A percentile compares a stretch with the other conserved stretches of the same genome.
Evolutionary conservation across 2,888 invertebrate species (phyloP).

Genomic region (Cosmorhoe ocellata): DNA sequence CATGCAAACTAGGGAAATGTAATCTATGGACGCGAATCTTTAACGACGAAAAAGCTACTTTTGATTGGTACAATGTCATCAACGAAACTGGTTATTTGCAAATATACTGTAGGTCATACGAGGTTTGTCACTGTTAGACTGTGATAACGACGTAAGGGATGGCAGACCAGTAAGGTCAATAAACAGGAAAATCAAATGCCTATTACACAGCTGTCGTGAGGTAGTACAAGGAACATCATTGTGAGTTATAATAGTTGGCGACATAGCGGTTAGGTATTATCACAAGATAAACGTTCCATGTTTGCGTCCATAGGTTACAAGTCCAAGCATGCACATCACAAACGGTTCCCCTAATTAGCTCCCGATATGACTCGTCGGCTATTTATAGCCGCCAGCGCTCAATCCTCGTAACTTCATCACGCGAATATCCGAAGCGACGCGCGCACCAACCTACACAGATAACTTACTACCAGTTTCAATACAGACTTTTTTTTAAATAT

Average conservation of each 20-base stretch:
- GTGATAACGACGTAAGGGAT: too few species aligned
- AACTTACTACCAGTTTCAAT: slow-evolving; percentile 60
- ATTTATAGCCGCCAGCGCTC: slow-evolving; percentile 51
- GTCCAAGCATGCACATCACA: slow-evolving; percentile 35
- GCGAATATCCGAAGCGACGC: slow-evolving; percentile 35
- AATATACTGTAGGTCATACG: too few species aligned
- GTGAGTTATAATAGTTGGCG: too few species aligned
- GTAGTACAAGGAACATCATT: too few species aligned
- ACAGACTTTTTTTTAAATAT: slow-evolving; percentile 56
- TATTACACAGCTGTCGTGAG: too few species aligned
- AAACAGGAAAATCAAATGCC: too few species aligned
- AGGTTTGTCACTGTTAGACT: too few species aligned
- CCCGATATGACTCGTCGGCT: slow-evolving; percentile 50
- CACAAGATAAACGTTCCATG: too few species aligned
- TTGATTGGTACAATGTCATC: neutral
- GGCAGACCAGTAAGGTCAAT: too few species aligned
- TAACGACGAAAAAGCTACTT: neutral
- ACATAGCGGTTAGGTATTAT: too few species aligned
- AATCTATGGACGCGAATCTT: slow-evolving; percentile 4
- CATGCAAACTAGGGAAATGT: slow-evolving; percentile 10
- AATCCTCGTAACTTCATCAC: slow-evolving; percentile 37
- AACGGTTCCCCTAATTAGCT: slow-evolving; percentile 48
- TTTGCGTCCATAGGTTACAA: slow-evolving; percentile 29
- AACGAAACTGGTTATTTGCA: too few species aligned
- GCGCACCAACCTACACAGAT: slow-evolving; percentile 46